phyloP scores from a whole-genome alignment of 2,888 invertebrate genomes.

The Dascillus cervinus region DNA sequence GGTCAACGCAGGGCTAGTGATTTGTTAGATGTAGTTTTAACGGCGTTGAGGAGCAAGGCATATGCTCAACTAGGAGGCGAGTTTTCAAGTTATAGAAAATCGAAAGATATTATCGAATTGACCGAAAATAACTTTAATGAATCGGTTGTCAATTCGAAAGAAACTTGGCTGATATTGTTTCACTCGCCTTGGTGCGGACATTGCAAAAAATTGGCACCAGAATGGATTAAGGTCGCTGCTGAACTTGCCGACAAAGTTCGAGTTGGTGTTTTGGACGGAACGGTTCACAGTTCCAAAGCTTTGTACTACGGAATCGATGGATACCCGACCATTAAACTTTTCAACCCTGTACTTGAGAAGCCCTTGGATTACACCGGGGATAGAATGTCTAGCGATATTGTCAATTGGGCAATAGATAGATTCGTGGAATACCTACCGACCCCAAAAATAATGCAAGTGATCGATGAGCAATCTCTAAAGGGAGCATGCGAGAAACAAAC shows the following conservation, averaged over 20 bases:
- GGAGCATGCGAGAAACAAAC: slow-evolving; percentile 78
- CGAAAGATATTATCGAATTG: slow-evolving; percentile 68
- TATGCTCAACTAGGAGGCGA: slow-evolving; percentile 35
- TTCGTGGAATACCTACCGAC: slow-evolving; percentile 68
- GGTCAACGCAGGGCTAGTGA: slow-evolving; percentile 73
- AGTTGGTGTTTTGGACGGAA: slow-evolving; percentile 88
- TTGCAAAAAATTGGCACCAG: slow-evolving; percentile 86
- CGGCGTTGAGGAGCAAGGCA: slow-evolving; percentile 62
- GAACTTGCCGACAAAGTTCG: slow-evolving; percentile 88
- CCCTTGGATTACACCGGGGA: slow-evolving; percentile 82
- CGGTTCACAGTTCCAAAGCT: slow-evolving; percentile 71
- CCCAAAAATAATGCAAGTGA: slow-evolving; percentile 65
- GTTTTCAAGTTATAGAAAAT: too few relatives aligned
- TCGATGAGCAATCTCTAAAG: slow-evolving; percentile 55
- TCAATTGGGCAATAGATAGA: slow-evolving; percentile 75
- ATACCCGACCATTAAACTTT: slow-evolving; percentile 90
- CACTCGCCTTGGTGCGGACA: slow-evolving; percentile 91
- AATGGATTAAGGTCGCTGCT: slow-evolving; percentile 85
- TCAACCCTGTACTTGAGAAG: slow-evolving; percentile 53
- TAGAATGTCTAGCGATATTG: slow-evolving; percentile 74
- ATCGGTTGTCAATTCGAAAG: slow-evolving; percentile 76
- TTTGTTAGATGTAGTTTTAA: slow-evolving; percentile 71
- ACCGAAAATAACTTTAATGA: slow-evolving; percentile 91
- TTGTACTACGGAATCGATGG: slow-evolving; percentile 74
- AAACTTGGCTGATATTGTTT: slow-evolving; percentile 92